phyloP scores from a whole-genome alignment of 2,113 vertebrate genomes.

The Menura novaehollandiae region DNA sequence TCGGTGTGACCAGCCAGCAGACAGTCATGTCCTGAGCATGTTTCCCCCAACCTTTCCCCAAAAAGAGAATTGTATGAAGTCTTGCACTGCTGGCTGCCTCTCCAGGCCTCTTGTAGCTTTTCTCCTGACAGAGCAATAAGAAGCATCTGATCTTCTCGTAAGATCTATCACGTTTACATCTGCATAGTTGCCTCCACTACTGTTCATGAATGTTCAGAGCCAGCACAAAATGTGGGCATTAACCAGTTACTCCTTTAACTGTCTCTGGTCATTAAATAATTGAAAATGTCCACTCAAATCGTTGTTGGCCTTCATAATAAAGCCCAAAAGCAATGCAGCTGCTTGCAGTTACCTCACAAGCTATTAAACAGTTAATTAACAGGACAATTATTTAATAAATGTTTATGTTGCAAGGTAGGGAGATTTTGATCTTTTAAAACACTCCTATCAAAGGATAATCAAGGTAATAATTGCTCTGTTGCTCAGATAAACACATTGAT shows the following conservation, averaged over 20 bases:
- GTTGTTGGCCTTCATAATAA: background rate
- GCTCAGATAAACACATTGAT: background rate
- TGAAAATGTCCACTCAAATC: background rate
- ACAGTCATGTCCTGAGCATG: background rate
- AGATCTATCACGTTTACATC: background rate
- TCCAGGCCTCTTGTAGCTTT: background rate
- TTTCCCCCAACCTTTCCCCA: background rate
- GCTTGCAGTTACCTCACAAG: background rate
- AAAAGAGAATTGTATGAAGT: background rate
- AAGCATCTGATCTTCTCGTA: background rate
- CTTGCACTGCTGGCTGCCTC: background rate
- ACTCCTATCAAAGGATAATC: background rate
- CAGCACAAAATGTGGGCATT: background rate
- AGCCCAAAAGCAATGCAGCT: constrained; percentile 1
- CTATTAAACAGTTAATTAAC: background rate
- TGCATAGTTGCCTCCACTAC: background rate
- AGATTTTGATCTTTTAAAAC: background rate
- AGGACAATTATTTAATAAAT: background rate
- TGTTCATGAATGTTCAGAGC: background rate
- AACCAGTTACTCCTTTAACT: background rate
- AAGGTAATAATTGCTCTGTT: background rate
- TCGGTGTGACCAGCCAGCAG: background rate
- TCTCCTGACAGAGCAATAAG: background rate
- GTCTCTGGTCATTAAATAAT: background rate
- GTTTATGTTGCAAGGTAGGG: background rate